These are phyloP conservation scores for Drosophila teissieri DNA, from an alignment of 1,140 invertebrate genomes.

Conservation along the genomic window DNA sequence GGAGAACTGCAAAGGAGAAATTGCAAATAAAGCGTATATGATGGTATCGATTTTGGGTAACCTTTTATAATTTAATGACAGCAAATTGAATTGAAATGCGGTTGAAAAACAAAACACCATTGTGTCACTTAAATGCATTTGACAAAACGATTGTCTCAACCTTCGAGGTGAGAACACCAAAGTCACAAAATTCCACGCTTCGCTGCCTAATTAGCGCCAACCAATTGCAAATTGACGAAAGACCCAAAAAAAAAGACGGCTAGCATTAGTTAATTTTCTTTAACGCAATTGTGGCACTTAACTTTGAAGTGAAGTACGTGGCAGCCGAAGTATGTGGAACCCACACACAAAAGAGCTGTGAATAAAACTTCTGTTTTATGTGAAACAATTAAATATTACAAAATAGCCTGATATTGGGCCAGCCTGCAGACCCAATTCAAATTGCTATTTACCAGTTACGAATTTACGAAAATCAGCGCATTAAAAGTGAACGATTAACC, in stretches of 20 bases:
- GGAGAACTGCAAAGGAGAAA: too few relatives aligned
- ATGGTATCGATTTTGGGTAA: too few relatives aligned
- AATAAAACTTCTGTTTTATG: slow-evolving; percentile 38
- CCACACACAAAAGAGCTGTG: slow-evolving; percentile 10
- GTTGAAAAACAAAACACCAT: slow-evolving; percentile 13
- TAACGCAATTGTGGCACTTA: slow-evolving; percentile 71
- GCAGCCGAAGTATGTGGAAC: slow-evolving; percentile 38
- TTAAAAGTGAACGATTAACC: slow-evolving; percentile 74
- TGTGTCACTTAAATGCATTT: slow-evolving; percentile 49
- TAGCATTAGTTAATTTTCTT: slow-evolving; percentile 68
- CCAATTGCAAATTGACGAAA: slow-evolving; percentile 56
- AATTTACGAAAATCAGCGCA: slow-evolving; percentile 70
- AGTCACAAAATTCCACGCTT: slow-evolving; percentile 48
- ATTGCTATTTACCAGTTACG: slow-evolving; percentile 66
- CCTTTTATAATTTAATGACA: background rate
- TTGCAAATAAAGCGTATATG: too few relatives aligned
- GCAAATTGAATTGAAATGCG: background rate
- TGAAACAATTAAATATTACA: slow-evolving; percentile 75
- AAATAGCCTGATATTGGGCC: slow-evolving; percentile 52
- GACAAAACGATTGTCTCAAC: slow-evolving; percentile 37
- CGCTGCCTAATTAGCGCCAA: slow-evolving; percentile 64
- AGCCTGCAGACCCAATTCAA: slow-evolving; percentile 44
- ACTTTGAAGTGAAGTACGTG: slow-evolving; percentile 74
- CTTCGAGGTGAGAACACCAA: slow-evolving; percentile 22
- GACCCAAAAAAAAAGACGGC: slow-evolving; percentile 45